A percentile compares a stretch with the other conserved stretches of the same genome.
These are phyloP conservation scores for Melipona beecheii DNA, from an alignment of 2,888 invertebrate genomes.

Conservation along the genomic window DNA sequence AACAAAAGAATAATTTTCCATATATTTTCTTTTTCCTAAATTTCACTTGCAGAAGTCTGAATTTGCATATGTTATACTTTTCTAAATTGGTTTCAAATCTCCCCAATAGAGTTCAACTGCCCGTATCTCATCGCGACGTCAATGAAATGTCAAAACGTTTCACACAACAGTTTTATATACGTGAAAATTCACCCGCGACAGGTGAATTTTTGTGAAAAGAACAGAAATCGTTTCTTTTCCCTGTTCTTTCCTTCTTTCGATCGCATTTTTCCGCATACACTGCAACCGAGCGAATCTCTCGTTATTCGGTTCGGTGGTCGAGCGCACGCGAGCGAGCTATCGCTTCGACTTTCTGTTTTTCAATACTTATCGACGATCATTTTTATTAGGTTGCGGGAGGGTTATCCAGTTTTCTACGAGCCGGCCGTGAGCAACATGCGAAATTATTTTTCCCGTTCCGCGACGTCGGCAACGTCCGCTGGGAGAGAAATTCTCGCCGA, in stretches of 20 bases:
- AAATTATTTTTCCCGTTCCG: slow-evolving; percentile 56
- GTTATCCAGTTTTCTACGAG: slow-evolving; percentile 12
- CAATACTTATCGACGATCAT: slow-evolving; percentile 59
- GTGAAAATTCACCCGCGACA: no score
- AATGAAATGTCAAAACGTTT: no score
- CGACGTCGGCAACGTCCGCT: slow-evolving; percentile 9
- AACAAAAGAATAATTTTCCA: no score
- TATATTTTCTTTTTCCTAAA: no score
- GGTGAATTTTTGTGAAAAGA: no score
- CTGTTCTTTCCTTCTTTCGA: background rate
- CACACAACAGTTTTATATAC: no score
- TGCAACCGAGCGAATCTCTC: background rate
- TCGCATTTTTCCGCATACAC: background rate
- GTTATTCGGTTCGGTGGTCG: background rate
- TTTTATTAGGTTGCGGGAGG: slow-evolving; percentile 56
- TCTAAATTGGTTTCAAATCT: no score
- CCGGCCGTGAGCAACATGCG: slow-evolving; percentile 39
- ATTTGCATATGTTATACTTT: no score
- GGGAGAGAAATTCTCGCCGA: slow-evolving; percentile 30
- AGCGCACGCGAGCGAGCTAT: slow-evolving; percentile 48
- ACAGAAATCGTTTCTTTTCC: background rate
- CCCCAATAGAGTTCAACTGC: no score
- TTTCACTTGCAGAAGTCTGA: no score
- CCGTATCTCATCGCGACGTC: no score
- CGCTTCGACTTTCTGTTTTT: slow-evolving; percentile 44